Evolutionary conservation across 2,113 vertebrate genomes (phyloP), one percentile per base, ranked within the genome.

Genomic region (Prionailurus viverrinus): DNA sequence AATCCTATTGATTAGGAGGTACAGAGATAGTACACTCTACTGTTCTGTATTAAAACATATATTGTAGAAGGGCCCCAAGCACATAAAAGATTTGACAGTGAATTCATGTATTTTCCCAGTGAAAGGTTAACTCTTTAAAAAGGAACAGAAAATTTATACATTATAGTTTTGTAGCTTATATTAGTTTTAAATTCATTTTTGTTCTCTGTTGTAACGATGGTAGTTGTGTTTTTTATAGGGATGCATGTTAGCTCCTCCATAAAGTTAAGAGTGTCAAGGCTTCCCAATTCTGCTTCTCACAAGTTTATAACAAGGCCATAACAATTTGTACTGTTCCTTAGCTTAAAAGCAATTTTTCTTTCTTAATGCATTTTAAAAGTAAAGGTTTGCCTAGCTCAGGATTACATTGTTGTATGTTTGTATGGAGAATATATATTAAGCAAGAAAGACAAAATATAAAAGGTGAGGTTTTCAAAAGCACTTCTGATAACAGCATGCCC

Each of bases 181-280:
- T 97, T 74, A 71, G 13, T 94, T 91, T 87, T 80, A 61, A 78
- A 83, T 95, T 95, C 29, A 27, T 88, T 97, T 97, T 89, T 81
- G 15, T 79, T 48, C 33, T 96, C 39, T 96, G 8, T 4, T 63
- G 0, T 93, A 73, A 95, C n/a, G 94, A 69, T 65, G 78, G 0
- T 4, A 66, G 18, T 94, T 80, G 31, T 7, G 45, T 84, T 81
- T 93, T 93, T 97, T 93, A 93, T 80, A 48, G 4, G 65, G 48
- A 58, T 36, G 3, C 33, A 25, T 95, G 16, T 13, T 95, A 73
- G 4, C 29, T 6, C 78, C 33, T 94, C 9, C n/a, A 10, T 95
- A 91, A 98, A 71, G 16, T 39, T 91, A 83, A 39, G 68, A 91
- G 27, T 68, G 5, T 92, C 79, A 93, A 65, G 36, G n/a, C 82